phyloP scores from a whole-genome alignment of 2,888 invertebrate genomes.

The Mantis religiosa region DNA sequence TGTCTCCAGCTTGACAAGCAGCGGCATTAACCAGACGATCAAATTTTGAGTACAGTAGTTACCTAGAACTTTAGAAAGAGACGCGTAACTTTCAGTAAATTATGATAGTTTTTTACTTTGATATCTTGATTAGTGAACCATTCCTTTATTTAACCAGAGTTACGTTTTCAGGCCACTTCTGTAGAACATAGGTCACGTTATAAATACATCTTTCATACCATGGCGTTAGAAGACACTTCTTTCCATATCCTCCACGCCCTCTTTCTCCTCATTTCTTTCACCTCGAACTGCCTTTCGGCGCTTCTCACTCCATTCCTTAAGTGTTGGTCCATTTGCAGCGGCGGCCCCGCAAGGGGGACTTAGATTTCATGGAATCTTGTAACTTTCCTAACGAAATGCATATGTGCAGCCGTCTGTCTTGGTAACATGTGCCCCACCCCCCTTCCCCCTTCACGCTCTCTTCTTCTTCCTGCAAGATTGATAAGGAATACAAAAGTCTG shows the following conservation, averaged over 20 bases:
- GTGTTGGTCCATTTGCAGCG: neutral
- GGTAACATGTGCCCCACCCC: neutral
- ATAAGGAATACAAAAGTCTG: neutral
- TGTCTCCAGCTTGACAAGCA: too few species aligned
- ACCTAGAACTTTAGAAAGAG: too few species aligned
- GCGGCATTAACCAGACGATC: too few species aligned
- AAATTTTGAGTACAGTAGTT: too few species aligned
- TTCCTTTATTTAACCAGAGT: too few species aligned
- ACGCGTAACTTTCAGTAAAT: too few species aligned
- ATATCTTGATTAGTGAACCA: too few species aligned
- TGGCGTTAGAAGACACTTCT: neutral
- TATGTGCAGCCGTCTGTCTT: neutral
- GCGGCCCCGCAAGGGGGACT: neutral
- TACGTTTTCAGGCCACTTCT: too few species aligned
- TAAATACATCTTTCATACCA: too few species aligned
- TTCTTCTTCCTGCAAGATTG: neutral
- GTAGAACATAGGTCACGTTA: too few species aligned
- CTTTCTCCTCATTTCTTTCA: neutral
- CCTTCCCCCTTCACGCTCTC: neutral
- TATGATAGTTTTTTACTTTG: too few species aligned
- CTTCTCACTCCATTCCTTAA: neutral
- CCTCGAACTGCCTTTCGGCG: neutral
- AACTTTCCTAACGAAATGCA: conserved; percentile 4
- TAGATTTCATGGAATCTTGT: neutral
- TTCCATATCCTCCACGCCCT: neutral